Evolutionary conservation across 1,140 invertebrate species (phyloP), one percentile per base, ranked within the genome.

Genomic region (Papilio polyxenes): DNA sequence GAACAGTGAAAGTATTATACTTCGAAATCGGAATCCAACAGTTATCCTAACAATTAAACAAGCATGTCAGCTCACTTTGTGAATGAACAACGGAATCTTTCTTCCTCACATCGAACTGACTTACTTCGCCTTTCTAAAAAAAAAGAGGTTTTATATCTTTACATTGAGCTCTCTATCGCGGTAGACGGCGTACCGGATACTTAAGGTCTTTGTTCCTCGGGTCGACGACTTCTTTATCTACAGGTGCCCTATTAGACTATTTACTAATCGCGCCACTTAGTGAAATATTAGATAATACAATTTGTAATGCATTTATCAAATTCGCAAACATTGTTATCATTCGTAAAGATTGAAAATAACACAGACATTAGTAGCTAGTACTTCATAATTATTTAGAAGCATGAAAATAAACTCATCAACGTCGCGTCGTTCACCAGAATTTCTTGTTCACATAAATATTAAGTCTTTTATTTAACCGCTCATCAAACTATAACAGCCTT

Each of bases 221-320:
- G 88, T 90, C 86, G 85, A 83, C 84, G 85, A 87, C 89, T 90
- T 86, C 84, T 77, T 85, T 88, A 89, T 91, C 88, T 88, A 82
- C 85, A 83, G 80, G 77, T 87, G 83, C 65, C 85, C 86, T 87
- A 87, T 86, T 87, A 82, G 74, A 84, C 83, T 82, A 85, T 81
- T 82, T 81, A 83, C 78, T 53, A 79, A 80, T 80, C 23, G 59
- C 65, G 31, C 31, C 65, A 37, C 31, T 72, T 72, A 72, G 23
- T 23, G 31, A 72, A 72, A 72, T 72, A 72, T 72, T 72, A 72
- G 65, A 72, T 72, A 72, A 72, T 72, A 72, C 13, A 72, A 31
- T 72, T 37, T 15, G 65, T 72, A 72, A 72, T 72, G 31, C 13
- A 72, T 72, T 72, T 72, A 72, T 72, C 65, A 40, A 15, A 37